A percentile compares a stretch with the other conserved stretches of the same genome.
These are phyloP conservation scores for Crotalus helleri DNA, from an alignment of 2,113 vertebrate genomes.

Conservation along the genomic window DNA sequence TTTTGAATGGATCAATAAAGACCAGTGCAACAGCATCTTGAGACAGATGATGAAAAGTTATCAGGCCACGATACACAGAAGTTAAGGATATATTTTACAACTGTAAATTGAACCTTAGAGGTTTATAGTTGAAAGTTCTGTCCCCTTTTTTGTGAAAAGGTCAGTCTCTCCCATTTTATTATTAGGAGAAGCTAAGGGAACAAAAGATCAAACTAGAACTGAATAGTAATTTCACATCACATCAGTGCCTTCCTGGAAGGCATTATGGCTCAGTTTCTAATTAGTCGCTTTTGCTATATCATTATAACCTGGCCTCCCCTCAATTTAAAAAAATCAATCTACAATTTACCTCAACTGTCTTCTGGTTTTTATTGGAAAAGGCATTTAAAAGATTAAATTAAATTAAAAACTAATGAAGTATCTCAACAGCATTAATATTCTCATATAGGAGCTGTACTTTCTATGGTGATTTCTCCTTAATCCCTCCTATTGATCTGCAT, in stretches of 20 bases:
- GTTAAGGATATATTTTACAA: background rate
- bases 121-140: background rate
- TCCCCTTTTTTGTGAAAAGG: background rate
- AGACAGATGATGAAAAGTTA: background rate
- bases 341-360: slow-evolving; percentile 38
- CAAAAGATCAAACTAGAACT: background rate
- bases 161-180: background rate
- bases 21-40: background rate
- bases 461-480: background rate
- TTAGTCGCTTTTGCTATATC: slow-evolving; percentile 43
- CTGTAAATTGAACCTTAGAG: slow-evolving; percentile 30
- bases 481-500: background rate
- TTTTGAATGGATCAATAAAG: slow-evolving; percentile 9
- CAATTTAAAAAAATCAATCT: slow-evolving; percentile 46
- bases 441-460: slow-evolving; percentile 16
- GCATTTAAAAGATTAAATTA: slow-evolving; percentile 44
- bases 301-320: slow-evolving; percentile 1
- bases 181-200: background rate
- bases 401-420: slow-evolving; percentile 53
- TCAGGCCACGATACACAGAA: background rate
- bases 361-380: slow-evolving; percentile 44
- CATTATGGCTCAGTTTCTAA: slow-evolving; percentile 21
- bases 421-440: slow-evolving; percentile 33
- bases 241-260: slow-evolving; percentile 20
- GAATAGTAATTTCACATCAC: slow-evolving; percentile 11